Evolutionary conservation across 2,888 invertebrate species (phyloP), one percentile per base, ranked within the genome.

Genomic region (Nudaria mundana): DNA sequence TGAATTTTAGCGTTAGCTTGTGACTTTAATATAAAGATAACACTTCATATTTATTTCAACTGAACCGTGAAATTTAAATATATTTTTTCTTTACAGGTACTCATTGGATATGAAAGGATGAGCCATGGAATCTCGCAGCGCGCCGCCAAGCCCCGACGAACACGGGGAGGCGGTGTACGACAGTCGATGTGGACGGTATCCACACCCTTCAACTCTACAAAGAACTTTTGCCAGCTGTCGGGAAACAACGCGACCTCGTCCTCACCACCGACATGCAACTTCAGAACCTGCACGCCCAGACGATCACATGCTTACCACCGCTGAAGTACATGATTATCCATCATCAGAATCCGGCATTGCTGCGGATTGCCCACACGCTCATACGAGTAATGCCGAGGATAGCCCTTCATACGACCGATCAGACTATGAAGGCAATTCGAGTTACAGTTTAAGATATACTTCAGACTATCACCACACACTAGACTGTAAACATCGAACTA

Each of bases 181-280:
- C 78, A 92, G 94, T 49, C 94, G 93, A 44, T 93, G 94, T 57
- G 93, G 94, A 52, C 92, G 92, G 45, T 93, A 93, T 72, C 93
- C 74, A 31, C 80, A 73, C 37, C 93, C 71, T 50, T 92, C 93
- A 7, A 66, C 80, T n/a, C 72, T 88, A 35, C 87, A 87, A 56
- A 73, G 85, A 42, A 76, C 80, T 3, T 88, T 84, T 48, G 85
- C 88, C 54, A 88, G 87, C 56, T 88, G 87, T 48, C 80, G 88
- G 52, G 88, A 87, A 45, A 63, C 74, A 5, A 67, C 75, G 16
- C 76, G 82, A 11, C 86, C 85, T 1, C 73, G 86, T 3, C 82
- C 83, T 0, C 76, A 81, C 45, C 87, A 87, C 52, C 81, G 87
- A 12, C 86, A 87, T 56, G 86, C 84, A 10, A 58, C 76, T 3